Evolutionary conservation across 2,888 invertebrate species (phyloP).

Genomic region (Andrena dorsata): DNA sequence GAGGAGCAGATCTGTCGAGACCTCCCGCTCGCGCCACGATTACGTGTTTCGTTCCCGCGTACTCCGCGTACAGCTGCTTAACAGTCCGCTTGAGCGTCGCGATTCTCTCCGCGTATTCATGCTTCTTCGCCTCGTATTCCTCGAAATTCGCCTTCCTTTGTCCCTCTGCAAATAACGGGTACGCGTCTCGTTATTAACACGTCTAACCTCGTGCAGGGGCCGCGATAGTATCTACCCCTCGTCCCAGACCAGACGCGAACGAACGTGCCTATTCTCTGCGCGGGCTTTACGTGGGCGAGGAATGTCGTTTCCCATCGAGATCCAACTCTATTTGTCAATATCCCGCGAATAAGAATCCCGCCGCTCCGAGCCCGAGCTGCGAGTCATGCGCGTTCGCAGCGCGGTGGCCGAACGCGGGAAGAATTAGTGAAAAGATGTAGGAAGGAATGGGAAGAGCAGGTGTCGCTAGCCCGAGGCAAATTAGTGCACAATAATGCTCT

Average conservation of each 20-base stretch:
- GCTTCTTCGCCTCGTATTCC: constrained; percentile 91
- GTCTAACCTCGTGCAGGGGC: constrained; percentile 4
- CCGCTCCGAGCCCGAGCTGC: too few species aligned
- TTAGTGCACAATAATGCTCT: constrained; percentile 2
- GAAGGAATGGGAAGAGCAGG: not conserved
- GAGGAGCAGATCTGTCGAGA: not conserved
- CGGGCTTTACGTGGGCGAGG: not conserved
- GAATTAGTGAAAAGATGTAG: not conserved
- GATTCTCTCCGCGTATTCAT: constrained; percentile 90
- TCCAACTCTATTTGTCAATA: constrained; percentile 25
- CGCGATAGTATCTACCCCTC: constrained; percentile 8
- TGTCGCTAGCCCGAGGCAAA: not conserved
- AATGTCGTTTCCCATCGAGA: constrained; percentile 27
- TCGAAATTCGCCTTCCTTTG: constrained; percentile 94
- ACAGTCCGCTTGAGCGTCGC: constrained; percentile 91
- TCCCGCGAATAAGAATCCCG: too few species aligned
- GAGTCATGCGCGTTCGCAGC: not conserved
- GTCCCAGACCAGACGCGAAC: constrained; percentile 13
- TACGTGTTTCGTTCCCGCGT: constrained; percentile 87
- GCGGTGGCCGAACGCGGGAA: not conserved
- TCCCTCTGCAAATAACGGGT: constrained; percentile 88
- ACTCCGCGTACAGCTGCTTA: constrained; percentile 87
- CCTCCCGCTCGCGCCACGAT: not conserved
- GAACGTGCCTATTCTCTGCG: constrained; percentile 7
- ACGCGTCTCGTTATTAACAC: constrained; percentile 31